Evolutionary conservation across 2,888 invertebrate genomes (phyloP).

Genomic region (Choreutis nemorana): DNA sequence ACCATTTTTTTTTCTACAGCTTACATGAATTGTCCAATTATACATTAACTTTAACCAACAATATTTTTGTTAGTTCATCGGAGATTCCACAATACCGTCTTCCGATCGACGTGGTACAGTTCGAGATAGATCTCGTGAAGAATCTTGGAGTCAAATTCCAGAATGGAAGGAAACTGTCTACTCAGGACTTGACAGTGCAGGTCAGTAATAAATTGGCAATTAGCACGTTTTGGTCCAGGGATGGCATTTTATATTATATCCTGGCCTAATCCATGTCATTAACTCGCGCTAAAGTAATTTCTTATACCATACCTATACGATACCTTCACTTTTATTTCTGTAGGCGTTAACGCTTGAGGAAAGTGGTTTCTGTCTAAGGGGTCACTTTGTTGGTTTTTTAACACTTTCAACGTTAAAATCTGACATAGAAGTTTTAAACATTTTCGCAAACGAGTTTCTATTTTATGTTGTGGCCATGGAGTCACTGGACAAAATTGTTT

Average conservation of each 20-base stretch:
- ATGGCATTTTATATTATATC: no score
- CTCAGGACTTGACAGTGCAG: constrained; percentile 75
- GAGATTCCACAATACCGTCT: constrained; percentile 98
- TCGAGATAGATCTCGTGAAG: constrained; percentile 89
- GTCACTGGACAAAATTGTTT: no score
- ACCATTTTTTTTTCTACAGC: no score
- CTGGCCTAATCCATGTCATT: no score
- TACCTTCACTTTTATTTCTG: background rate
- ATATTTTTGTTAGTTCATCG: constrained; percentile 71
- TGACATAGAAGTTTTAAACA: no score
- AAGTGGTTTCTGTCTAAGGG: background rate
- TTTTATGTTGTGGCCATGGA: no score
- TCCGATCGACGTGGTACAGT: constrained; percentile 91
- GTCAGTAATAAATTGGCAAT: constrained; percentile 44
- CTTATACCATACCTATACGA: background rate
- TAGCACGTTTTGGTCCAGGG: no score
- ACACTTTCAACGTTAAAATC: no score
- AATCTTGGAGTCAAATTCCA: constrained; percentile 93
- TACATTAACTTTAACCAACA: background rate
- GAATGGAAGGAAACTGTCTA: constrained; percentile 74
- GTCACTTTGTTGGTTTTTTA: constrained; percentile 9
- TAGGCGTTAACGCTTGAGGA: constrained; percentile 1
- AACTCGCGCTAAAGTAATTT: no score
- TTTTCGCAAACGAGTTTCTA: no score
- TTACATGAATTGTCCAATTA: no score